Evolutionary conservation across 2,888 invertebrate genomes (phyloP).

Genomic region (Ennomos quercinarius): DNA sequence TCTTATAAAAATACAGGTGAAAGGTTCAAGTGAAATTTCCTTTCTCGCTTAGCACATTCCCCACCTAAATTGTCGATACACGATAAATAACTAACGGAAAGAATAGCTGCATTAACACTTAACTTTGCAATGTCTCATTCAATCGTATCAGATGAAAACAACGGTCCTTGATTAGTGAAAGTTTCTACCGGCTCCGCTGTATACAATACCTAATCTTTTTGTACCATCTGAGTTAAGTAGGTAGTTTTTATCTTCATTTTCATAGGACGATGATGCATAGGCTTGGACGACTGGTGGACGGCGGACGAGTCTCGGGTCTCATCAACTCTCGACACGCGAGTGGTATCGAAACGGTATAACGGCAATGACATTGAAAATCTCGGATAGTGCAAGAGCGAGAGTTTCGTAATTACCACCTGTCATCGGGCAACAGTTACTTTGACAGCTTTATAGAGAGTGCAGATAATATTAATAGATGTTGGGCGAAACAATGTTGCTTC

Average conservation of each 20-base stretch:
- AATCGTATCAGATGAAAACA: constrained; percentile 37
- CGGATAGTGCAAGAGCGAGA: constrained; percentile 48
- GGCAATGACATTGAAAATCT: constrained; percentile 67
- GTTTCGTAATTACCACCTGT: constrained; percentile 69
- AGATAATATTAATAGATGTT: constrained; percentile 44
- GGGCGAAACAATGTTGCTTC: constrained; percentile 34
- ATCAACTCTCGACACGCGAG: constrained; percentile 13
- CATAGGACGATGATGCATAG: constrained; percentile 35
- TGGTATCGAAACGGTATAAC: constrained; percentile 29
- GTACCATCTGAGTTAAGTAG: constrained; percentile 41
- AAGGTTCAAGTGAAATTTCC: constrained; percentile 46
- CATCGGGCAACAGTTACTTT: constrained; percentile 56
- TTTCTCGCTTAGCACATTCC: constrained; percentile 35
- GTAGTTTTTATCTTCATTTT: constrained; percentile 36
- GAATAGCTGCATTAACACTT: constrained; percentile 29
- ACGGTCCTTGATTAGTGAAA: constrained; percentile 42
- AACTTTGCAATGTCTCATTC: constrained; percentile 29
- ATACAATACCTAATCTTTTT: constrained; percentile 38
- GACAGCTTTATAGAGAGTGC: constrained; percentile 57
- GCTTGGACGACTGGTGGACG: constrained; percentile 3
- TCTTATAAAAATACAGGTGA: constrained; percentile 40
- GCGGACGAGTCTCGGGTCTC: not conserved
- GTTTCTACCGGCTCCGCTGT: constrained; percentile 19
- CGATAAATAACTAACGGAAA: constrained; percentile 24
- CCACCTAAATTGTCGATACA: constrained; percentile 14